Evolutionary conservation across 2,888 invertebrate species (phyloP).

Genomic region (Rhimphoctona megacephalus): DNA sequence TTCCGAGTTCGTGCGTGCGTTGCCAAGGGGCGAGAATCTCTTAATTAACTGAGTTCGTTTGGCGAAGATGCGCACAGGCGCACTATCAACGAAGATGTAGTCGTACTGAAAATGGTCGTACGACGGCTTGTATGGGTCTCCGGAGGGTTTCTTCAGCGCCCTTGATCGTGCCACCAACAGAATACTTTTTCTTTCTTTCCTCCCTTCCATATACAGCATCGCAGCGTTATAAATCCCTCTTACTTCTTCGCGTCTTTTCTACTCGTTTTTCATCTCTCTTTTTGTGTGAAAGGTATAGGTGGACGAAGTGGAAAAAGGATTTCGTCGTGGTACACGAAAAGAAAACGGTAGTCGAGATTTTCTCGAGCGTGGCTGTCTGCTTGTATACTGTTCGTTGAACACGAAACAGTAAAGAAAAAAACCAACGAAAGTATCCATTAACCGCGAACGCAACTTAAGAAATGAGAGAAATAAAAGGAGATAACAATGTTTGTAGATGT

Average conservation of each 20-base stretch:
- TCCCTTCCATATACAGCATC: slow-evolving; percentile 37
- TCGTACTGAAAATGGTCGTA: not conserved
- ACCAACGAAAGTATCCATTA: slow-evolving; percentile 59
- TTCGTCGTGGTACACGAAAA: slow-evolving; percentile 26
- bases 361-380: slow-evolving; percentile 34
- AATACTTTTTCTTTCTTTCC: slow-evolving; percentile 48
- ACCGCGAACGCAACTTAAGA: slow-evolving; percentile 32
- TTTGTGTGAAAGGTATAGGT: not conserved
- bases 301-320: slow-evolving; percentile 23
- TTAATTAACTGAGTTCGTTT: slow-evolving; percentile 66
- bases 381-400: not conserved
- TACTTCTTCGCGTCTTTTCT: slow-evolving; percentile 67
- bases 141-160: slow-evolving; percentile 30
- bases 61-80: slow-evolving; percentile 44
- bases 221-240: slow-evolving; percentile 71
- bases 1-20: slow-evolving; percentile 56
- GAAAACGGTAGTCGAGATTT: slow-evolving; percentile 57
- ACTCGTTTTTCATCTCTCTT: slow-evolving; percentile 55
- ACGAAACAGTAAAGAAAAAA: not conserved
- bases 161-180: slow-evolving; percentile 40
- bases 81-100: slow-evolving; percentile 13
- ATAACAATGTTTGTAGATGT: slow-evolving; percentile 10
- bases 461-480: slow-evolving; percentile 30
- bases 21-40: slow-evolving; percentile 53
- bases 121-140: slow-evolving; percentile 21